These are phyloP conservation scores for Sparidentex hasta DNA, from an alignment of 2,797 vertebrate species.

Conservation along the genomic window DNA sequence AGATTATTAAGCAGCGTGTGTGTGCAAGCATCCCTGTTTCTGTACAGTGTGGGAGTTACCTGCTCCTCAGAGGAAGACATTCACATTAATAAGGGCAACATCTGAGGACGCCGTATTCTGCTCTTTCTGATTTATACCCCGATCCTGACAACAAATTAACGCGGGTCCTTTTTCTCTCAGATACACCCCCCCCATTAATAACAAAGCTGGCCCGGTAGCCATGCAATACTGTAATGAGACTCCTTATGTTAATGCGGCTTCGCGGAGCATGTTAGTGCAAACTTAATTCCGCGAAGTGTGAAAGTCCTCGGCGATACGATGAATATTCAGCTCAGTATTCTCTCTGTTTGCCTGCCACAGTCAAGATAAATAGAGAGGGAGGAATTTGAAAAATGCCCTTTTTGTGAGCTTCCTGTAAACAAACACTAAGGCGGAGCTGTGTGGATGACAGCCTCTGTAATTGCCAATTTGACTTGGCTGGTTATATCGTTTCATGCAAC, in stretches of 20 bases:
- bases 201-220: conserved; percentile 72
- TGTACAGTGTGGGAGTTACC: conserved; percentile 20
- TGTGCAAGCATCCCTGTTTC: conserved; percentile 5
- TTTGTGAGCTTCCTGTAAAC: conserved; percentile 61
- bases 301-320: conserved; percentile 46
- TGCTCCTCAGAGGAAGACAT: conserved; percentile 55
- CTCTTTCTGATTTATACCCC: conserved; percentile 83
- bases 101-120: conserved; percentile 76
- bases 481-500: conserved; percentile 46
- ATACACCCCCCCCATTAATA: conserved; percentile 63
- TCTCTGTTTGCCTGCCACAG: conserved; percentile 39
- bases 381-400: conserved; percentile 52
- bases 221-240: conserved; percentile 81
- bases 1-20: conserved; percentile 19
- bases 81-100: conserved; percentile 77
- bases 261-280: conserved; percentile 58
- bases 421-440: conserved; percentile 40
- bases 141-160: conserved; percentile 86
- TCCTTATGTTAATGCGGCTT: conserved; percentile 81
- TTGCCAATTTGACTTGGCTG: conserved; percentile 66
- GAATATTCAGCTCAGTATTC: conserved; percentile 53
- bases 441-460: conserved; percentile 54
- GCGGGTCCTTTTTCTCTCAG: conserved; percentile 68
- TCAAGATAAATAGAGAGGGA: conserved; percentile 58
- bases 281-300: conserved; percentile 62